These are phyloP conservation scores for Chymomyza costata DNA, from an alignment of 1,140 invertebrate species.

Conservation along the genomic window DNA sequence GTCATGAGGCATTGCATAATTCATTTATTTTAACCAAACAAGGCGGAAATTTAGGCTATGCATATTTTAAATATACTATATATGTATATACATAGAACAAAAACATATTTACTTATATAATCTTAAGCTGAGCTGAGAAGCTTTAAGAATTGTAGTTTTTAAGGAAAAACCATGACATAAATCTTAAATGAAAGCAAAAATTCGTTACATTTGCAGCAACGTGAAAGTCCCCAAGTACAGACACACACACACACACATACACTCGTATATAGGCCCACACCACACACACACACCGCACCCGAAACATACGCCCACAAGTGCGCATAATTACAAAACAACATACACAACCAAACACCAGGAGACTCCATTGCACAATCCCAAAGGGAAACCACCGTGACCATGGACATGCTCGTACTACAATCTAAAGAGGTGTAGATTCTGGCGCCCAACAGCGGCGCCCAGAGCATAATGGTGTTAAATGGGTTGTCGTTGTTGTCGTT, in stretches of 20 bases:
- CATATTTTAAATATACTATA: no score
- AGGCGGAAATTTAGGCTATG: no score
- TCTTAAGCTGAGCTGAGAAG: no score
- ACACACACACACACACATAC: slow-evolving; percentile 1
- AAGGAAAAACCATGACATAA: slow-evolving; percentile 26
- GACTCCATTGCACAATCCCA: neutral
- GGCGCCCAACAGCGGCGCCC: slow-evolving; percentile 13
- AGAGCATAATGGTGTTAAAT: slow-evolving; percentile 23
- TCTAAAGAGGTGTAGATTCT: neutral
- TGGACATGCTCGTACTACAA: no score
- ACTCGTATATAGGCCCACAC: no score
- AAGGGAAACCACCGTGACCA: no score
- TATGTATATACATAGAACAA: no score
- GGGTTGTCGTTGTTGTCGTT: slow-evolving; percentile 2
- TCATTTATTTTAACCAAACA: no score
- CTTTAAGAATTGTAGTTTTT: slow-evolving; percentile 32
- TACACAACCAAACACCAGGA: slow-evolving; percentile 1
- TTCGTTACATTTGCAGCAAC: slow-evolving; percentile 38
- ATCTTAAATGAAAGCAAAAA: slow-evolving; percentile 47
- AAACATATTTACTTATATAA: no score
- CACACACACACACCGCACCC: no score
- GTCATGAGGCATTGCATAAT: no score
- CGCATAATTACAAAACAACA: slow-evolving; percentile 51
- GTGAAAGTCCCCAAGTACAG: slow-evolving; percentile 19
- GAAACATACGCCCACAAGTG: slow-evolving; percentile 14